Evolutionary conservation across 1,140 invertebrate genomes (phyloP).

Genomic region (Frieseomelitta varia): DNA sequence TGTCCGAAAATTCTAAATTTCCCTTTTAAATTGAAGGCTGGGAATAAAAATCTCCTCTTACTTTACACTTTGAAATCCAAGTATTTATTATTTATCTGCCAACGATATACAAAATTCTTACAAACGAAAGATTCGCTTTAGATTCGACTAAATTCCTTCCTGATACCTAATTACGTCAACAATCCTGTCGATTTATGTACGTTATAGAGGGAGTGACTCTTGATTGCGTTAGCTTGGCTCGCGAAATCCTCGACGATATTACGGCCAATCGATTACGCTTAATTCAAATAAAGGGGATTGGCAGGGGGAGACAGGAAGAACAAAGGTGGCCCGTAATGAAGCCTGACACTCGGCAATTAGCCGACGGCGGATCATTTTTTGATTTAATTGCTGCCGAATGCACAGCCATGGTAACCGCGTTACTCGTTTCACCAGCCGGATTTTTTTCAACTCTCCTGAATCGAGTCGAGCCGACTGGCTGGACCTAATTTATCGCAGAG

Average conservation of each 20-base stretch:
- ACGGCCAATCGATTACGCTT: conserved; percentile 35
- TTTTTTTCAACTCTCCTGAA: not conserved
- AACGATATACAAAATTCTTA: accelerated
- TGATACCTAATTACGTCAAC: not conserved
- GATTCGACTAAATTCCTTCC: not conserved
- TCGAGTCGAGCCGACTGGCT: too few relatives aligned
- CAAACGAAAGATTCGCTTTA: not conserved
- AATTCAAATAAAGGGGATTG: conserved; percentile 42
- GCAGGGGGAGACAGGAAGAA: not conserved
- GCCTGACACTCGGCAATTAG: conserved; percentile 44
- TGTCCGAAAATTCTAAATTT: too few relatives aligned
- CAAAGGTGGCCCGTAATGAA: conserved; percentile 47
- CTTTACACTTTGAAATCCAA: too few relatives aligned
- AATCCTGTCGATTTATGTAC: not conserved
- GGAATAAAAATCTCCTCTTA: too few relatives aligned
- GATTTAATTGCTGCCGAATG: conserved; percentile 49
- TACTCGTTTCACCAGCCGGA: not conserved
- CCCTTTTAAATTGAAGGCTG: too few relatives aligned
- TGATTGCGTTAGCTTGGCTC: conserved; percentile 17
- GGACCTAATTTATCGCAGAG: not conserved
- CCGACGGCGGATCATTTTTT: conserved; percentile 40
- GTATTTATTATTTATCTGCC: too few relatives aligned
- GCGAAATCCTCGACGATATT: conserved; percentile 30
- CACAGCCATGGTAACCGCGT: conserved; percentile 11
- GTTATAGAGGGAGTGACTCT: not conserved